A percentile compares a stretch with the other conserved stretches of the same genome.
Conservation (phyloP, 2,113 vertebrate species). For the Myocastor coypus region DNA sequence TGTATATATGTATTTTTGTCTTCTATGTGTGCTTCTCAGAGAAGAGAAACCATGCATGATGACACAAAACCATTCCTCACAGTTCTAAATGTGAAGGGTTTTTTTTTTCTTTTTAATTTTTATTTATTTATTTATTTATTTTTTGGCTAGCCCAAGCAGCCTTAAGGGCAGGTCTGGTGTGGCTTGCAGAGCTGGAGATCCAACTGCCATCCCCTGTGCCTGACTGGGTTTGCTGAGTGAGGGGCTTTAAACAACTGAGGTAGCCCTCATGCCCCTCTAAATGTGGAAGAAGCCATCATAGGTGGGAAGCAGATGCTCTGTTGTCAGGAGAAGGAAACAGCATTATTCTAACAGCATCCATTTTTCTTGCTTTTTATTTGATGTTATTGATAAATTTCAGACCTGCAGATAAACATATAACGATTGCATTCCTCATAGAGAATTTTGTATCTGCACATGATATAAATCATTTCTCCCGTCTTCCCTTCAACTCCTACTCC, state of each 20-base stretch:
- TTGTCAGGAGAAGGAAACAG: conserved; percentile 87
- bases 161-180: no score
- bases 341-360: conserved; percentile 82
- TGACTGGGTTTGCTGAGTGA: no score
- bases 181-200: no score
- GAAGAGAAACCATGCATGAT: conserved; percentile 81
- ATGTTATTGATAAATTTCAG: not conserved
- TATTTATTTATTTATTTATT: no score
- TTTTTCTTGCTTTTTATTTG: not conserved
- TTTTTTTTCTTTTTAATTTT: no score
- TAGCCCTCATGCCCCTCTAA: conserved; percentile 79
- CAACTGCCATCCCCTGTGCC: no score
- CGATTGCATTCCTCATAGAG: not conserved
- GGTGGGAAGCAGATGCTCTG: conserved; percentile 86
- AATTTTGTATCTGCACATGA: not conserved
- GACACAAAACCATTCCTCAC: conserved; percentile 90
- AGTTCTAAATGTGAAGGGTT: conserved; percentile 86
- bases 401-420: not conserved
- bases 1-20: not conserved
- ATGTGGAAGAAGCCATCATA: conserved; percentile 89
- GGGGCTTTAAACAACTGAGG: no score
- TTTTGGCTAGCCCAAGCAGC: no score
- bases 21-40: not conserved
- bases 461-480: not conserved
- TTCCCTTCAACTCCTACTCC: not conserved